A percentile compares a stretch with the other conserved stretches of the same genome.
Conservation (phyloP, 1,140 invertebrate genomes). For the Batillaria attramentaria region DNA sequence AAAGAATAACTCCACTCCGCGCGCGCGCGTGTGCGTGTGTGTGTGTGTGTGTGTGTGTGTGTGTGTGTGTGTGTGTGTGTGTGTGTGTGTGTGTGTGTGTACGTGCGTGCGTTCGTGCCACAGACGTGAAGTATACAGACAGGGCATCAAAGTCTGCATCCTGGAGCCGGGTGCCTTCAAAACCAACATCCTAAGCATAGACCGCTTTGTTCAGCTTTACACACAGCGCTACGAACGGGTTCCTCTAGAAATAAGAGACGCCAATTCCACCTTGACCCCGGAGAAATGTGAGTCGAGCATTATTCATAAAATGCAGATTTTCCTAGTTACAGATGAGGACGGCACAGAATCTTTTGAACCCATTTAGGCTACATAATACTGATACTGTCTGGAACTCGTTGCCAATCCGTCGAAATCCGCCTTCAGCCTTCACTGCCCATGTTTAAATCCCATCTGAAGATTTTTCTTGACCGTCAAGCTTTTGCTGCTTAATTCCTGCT, state of each 20-base stretch:
- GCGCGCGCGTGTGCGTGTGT: no score
- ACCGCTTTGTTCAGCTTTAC: neutral
- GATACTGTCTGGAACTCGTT: no score
- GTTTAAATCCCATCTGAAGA: no score
- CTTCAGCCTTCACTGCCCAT: no score
- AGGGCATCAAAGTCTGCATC: conserved; percentile 35
- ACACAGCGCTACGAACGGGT: neutral
- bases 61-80: conserved; percentile 2
- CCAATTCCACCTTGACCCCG: neutral
- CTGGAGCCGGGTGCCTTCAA: conserved; percentile 32
- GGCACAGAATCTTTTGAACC: no score
- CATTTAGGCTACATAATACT: no score
- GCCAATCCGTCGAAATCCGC: no score
- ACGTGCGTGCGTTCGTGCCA: neutral
- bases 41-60: conserved; percentile 1
- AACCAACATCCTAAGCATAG: conserved; percentile 8
- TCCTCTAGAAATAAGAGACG: neutral
- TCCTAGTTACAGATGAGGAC: no score
- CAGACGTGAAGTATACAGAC: conserved; percentile 23
- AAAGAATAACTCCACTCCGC: no score
- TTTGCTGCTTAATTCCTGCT: no score
- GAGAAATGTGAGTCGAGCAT: conserved; percentile 8
- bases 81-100: neutral
- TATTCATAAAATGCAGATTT: no score
- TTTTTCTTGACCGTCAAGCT: no score